Evolutionary conservation across 53 echinoderm and acorn worm species (phyloP), one percentile per base, ranked within the genome.

Genomic region (Holothuria scabra): DNA sequence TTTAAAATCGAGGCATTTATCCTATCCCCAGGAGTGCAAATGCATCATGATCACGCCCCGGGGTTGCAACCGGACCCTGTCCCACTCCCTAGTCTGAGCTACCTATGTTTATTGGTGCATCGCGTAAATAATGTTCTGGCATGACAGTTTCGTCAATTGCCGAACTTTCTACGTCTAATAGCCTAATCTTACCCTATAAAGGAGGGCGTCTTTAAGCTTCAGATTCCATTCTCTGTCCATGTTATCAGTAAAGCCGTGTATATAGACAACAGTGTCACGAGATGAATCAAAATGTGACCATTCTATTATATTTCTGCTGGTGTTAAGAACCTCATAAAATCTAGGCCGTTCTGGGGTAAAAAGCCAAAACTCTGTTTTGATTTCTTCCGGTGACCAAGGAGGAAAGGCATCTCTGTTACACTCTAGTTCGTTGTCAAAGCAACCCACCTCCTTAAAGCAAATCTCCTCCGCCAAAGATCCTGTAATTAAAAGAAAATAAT

Each of bases 201-300:
- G 67, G 67, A 67, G 30, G 31, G 28, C 28, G 16, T 67, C 67
- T 34, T 34, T 67, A 6, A 67, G 31, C 20, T 67, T 67, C 16
- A 67, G 30, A 16, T 67, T 67, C 67, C 67, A 67, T 10, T 67
- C 34, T 16, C 67, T 26, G 18, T 28, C 28, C 67, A 67, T 67
- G 16, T 67, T 67, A 32, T 67, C 67, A 8, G 67, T 67, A 34
- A 67, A 67, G 34, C 67, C 67, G 28, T 67, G 67, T 20, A 67
- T 67, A 28, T 67, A 67, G 31, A 67, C 67, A 16, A 67, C 34
- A 34, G 67, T 67, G 28, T 67, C 67, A 19, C 67, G 67, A 67
- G 67, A 28, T 25, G 67, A 26, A 29, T 67, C 10, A 34, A 67
- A 67, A 14, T 67, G 8, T 23, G 67, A 67, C 67, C 67, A 67